Conservation (phyloP, 2,888 invertebrate species). For the Meiosimyza platycephala region DNA sequence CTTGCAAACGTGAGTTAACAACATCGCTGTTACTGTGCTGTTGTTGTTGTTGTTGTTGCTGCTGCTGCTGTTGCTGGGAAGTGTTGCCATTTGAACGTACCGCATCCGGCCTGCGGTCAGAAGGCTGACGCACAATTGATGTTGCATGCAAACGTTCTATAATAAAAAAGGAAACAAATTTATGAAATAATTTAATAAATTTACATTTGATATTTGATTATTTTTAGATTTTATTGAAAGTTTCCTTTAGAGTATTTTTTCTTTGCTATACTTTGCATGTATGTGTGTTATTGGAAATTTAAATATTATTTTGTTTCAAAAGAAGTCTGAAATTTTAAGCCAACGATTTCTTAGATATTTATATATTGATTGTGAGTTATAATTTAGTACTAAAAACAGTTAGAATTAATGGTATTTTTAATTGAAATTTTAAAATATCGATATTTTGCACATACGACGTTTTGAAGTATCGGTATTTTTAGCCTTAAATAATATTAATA, state of each 20-base stretch:
- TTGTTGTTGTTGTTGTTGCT: slow-evolving; percentile 26
- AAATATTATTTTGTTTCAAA: slow-evolving; percentile 1
- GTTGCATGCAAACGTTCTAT: slow-evolving; percentile 64
- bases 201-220: background rate
- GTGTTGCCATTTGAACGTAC: slow-evolving; percentile 61
- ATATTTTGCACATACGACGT: background rate
- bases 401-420: too few relatives aligned
- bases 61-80: slow-evolving; percentile 48
- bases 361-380: too few relatives aligned
- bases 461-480: too few relatives aligned
- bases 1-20: slow-evolving; percentile 30
- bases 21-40: slow-evolving; percentile 50
- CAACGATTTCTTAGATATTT: too few relatives aligned
- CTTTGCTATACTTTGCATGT: too few relatives aligned
- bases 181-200: slow-evolving; percentile 21
- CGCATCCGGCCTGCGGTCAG: slow-evolving; percentile 66
- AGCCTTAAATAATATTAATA: too few relatives aligned
- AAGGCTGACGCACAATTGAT: slow-evolving; percentile 66
- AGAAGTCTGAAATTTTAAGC: background rate
- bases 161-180: slow-evolving; percentile 25
- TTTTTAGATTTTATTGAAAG: background rate
- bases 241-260: background rate
- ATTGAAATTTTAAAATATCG: too few relatives aligned
- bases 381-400: too few relatives aligned
- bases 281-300: background rate